Evolutionary conservation across 1,140 invertebrate genomes (phyloP).

Genomic region (Metopolophium dirhodum): DNA sequence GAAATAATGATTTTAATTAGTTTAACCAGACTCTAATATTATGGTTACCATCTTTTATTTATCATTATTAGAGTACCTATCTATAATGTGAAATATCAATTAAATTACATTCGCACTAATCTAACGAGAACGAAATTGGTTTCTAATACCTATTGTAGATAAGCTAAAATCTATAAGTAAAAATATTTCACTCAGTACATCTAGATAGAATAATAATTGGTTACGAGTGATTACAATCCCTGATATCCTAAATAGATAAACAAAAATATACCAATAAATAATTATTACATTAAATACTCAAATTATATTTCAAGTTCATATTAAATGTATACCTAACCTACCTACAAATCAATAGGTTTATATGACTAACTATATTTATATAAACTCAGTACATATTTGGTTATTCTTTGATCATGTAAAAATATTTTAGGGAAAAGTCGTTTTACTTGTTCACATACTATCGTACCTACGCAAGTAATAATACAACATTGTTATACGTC

Average conservation of each 20-base stretch:
- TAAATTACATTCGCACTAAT: background rate
- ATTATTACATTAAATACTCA: background rate
- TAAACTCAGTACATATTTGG: background rate
- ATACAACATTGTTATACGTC: background rate
- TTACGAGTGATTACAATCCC: background rate
- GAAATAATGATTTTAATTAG: slow-evolving; percentile 9
- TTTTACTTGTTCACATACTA: background rate
- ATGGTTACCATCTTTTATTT: background rate
- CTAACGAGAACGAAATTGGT: slow-evolving; percentile 18
- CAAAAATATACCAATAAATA: background rate
- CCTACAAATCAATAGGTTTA: background rate
- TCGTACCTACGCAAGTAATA: too few species aligned
- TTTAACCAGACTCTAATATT: background rate
- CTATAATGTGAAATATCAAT: slow-evolving; percentile 1
- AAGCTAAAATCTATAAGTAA: background rate
- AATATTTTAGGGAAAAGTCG: background rate
- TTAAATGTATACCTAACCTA: background rate
- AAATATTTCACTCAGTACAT: background rate
- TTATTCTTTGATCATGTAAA: background rate
- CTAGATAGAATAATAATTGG: background rate
- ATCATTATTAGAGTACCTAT: background rate
- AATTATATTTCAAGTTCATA: background rate
- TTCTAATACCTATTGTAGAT: background rate
- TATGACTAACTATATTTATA: background rate
- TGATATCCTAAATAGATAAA: background rate